These are phyloP conservation scores for Shinisaurus crocodilurus DNA, from an alignment of 2,113 vertebrate species.

Conservation along the genomic window DNA sequence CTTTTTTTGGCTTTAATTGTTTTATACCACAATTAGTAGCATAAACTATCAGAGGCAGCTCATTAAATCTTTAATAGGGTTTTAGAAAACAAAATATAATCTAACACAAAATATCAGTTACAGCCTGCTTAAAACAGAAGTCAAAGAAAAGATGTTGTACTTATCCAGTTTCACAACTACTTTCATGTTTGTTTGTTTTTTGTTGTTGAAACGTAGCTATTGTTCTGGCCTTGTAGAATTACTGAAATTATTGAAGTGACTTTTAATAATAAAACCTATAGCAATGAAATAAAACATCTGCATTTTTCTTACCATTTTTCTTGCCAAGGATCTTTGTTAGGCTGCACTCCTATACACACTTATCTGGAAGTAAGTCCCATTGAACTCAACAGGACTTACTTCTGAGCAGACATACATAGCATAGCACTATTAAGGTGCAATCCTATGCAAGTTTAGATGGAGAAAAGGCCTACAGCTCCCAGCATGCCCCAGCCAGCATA, in stretches of 20 bases:
- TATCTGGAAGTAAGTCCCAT: not conserved
- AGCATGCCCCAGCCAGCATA: too few species aligned
- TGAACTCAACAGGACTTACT: too few species aligned
- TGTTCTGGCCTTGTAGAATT: constrained; percentile 41
- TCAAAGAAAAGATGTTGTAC: not conserved
- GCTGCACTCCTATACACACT: not conserved
- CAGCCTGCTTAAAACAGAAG: constrained; percentile 2
- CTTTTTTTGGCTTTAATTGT: constrained; percentile 28
- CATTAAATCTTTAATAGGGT: constrained; percentile 58
- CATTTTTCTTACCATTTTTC: constrained; percentile 25
- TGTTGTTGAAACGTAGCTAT: constrained; percentile 48
- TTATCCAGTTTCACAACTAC: constrained; percentile 7
- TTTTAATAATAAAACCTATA: constrained; percentile 43
- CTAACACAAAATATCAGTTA: constrained; percentile 12
- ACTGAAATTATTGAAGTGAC: constrained; percentile 41
- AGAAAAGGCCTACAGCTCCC: too few species aligned
- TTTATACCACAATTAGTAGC: constrained; percentile 7
- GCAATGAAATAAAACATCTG: constrained; percentile 17
- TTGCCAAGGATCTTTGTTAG: not conserved
- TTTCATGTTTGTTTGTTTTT: constrained; percentile 37
- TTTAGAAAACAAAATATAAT: constrained; percentile 39
- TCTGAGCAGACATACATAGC: too few species aligned
- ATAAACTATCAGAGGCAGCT: constrained; percentile 37
- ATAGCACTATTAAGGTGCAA: too few species aligned
- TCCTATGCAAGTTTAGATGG: too few species aligned